Base-by-base conservation (phyloP, 2,113 vertebrate species). In the Mus spicilegus region DNA sequence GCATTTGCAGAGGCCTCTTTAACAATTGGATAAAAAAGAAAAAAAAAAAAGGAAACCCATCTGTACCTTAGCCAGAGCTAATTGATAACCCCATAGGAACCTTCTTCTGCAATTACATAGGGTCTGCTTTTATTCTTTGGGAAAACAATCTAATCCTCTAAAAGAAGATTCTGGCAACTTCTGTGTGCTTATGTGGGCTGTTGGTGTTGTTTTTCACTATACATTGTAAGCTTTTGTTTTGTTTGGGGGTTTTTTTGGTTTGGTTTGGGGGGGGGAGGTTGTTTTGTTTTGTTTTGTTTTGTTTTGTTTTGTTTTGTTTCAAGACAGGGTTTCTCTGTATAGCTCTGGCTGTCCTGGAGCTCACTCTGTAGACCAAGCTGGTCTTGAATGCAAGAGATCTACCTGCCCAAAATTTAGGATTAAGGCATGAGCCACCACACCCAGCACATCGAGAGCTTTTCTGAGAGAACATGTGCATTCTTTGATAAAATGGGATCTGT, bases 81-180 rank as follows among this genome's bases (percentile, higher is more conserved):
- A 56, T 65, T n/a, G 67, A 76, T 85, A 58, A 54, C 0, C 17
- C 10, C 76, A 80, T 26, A 76, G 65, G 51, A 75, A 86, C n/a
- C 91, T 49, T 46, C 5, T n/a, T 89, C 77, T 22, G 42, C 65
- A 58, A 56, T 70, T 30, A 93, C 2, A 87, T n/a, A 89, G 20
- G 19, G 90, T 36, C 70, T 90, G 67, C n/a, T 85, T 95, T 70
- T 82, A 84, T 95, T 72, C 51, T 75, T 51, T 30, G 69, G 28
- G 20, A 73, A 90, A 73, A 84, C 33, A 82, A 75, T 30, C 19
- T 39, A 87, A 39, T 58, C 5, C 70, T 87, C 46, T 65, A 73
- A 91, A 91, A 46, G 20, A 81, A 36, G 30, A 94, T 75, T 58
- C 14, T 11, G 28, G 22, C 0, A 19, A 54, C 49, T 56, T 86